A percentile compares a stretch with the other conserved stretches of the same genome.
These are phyloP conservation scores for Onychomys arenicola DNA, from an alignment of 2,797 vertebrate species.

Conservation along the genomic window DNA sequence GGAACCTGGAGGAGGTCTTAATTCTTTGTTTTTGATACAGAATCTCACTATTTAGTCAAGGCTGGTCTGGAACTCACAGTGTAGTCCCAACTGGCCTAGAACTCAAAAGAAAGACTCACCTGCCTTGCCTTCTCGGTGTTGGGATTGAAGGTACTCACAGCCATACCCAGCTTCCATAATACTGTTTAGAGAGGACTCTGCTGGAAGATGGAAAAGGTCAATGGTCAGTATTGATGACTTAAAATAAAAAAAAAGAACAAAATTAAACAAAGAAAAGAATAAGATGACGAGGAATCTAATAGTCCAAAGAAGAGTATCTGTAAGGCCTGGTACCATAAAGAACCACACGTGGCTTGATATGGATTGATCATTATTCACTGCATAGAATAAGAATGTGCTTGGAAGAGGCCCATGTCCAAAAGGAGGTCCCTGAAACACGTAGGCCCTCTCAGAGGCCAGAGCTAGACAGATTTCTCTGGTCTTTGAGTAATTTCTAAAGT, in stretches of 20 bases:
- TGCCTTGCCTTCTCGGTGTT: background rate
- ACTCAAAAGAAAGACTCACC: background rate
- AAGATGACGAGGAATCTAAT: constrained; percentile 93
- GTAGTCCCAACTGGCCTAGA: background rate
- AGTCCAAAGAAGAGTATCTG: constrained; percentile 95
- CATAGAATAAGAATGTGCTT: constrained; percentile 90
- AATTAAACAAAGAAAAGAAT: background rate
- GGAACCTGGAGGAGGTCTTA: constrained; percentile 91
- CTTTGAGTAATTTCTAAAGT: constrained; percentile 98
- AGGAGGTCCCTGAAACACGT: constrained; percentile 92
- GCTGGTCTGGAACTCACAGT: background rate
- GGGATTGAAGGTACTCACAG: background rate
- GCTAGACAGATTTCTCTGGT: constrained; percentile 94
- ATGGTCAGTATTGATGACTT: constrained; percentile 94
- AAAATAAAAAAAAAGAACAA: constrained; percentile 91
- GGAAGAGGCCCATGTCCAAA: constrained; percentile 90
- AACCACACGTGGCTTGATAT: constrained; percentile 93
- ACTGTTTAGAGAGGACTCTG: constrained; percentile 95
- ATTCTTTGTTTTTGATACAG: background rate
- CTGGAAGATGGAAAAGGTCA: constrained; percentile 93
- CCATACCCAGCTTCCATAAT: constrained; percentile 77
- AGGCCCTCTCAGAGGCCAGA: constrained; percentile 94
- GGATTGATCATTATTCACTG: constrained; percentile 93
- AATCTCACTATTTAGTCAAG: background rate
- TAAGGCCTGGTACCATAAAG: constrained; percentile 98